Evolutionary conservation across 2,797 vertebrate species (phyloP), one percentile per base, ranked within the genome.

Genomic region (Tarsius wallacei): DNA sequence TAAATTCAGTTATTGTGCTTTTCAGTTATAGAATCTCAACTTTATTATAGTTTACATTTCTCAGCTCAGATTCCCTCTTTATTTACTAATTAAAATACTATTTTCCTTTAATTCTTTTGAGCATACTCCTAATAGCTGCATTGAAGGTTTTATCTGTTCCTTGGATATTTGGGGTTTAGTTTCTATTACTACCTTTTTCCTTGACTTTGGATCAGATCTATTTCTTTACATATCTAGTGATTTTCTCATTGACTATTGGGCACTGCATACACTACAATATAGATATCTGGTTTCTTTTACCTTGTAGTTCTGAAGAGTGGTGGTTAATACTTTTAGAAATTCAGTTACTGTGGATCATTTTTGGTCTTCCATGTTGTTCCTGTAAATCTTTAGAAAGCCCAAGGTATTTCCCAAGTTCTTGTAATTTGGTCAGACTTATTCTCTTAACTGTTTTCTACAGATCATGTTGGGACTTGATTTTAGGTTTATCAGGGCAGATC

Each of bases 41-140:
- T 93, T 93, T 93, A 63, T 36, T 71, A 42, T 64, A 83, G 51
- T 70, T 94, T 80, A 77, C 33, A 53, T 90, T 90, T 90, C 81
- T 92, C 21, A 42, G 63, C 22, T 95, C 13, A 74, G 17, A 76
- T 83, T 73, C 33, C 3, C 53, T 95, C 1, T 90, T 31, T 59
- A 4, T 85, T 87, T 26, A 71, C 74, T 94, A 78, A 81, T 76
- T 96, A 59, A 96, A 96, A 36, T 14, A 31, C n/a, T 90, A 1
- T 87, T 97, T 97, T 88, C 22, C 51, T 82, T n/a, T 57, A 64
- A 36, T 59, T 57, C 42, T 85, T 51, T 78, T 80, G 64, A 84
- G 42, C 17, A 10, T 83, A 31, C 59, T 17, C 91, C 49, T 42
- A 28, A 74, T 33, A 28, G 14, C 11, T 90, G 1, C 61, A 74